Percentiles rank a stretch among this genome's conserved stretches.
These are phyloP conservation scores for Columba livia DNA, from an alignment of 2,113 vertebrate species.

Conservation along the genomic window DNA sequence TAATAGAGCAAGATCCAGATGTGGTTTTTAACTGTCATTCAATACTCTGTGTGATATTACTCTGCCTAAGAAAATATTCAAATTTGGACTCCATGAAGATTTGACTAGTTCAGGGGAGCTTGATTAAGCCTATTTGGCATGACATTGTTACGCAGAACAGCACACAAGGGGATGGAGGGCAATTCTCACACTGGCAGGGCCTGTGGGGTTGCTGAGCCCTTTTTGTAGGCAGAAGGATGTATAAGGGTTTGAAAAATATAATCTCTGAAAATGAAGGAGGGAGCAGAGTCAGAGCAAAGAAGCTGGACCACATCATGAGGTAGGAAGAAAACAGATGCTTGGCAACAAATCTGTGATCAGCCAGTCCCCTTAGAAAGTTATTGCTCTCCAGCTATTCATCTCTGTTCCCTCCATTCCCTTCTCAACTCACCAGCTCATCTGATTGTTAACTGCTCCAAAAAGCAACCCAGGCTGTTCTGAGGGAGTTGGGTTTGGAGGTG, in stretches of 20 bases:
- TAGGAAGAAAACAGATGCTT: slow-evolving; percentile 52
- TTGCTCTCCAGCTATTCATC: slow-evolving; percentile 37
- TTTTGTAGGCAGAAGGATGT: background rate
- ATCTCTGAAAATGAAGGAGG: background rate
- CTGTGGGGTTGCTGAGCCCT: background rate
- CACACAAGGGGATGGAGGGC: background rate
- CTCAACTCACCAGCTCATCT: background rate
- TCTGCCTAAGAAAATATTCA: slow-evolving; percentile 61
- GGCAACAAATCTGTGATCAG: slow-evolving; percentile 36
- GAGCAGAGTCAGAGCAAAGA: slow-evolving; percentile 15
- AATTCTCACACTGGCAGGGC: background rate
- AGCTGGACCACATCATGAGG: slow-evolving; percentile 24
- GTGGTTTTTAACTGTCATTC: slow-evolving; percentile 63
- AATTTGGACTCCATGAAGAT: slow-evolving; percentile 38
- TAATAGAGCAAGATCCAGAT: slow-evolving; percentile 59
- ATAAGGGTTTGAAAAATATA: background rate
- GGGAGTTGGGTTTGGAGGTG: background rate
- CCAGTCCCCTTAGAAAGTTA: slow-evolving; percentile 6
- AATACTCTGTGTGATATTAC: slow-evolving; percentile 44
- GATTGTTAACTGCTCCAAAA: background rate
- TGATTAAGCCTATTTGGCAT: slow-evolving; percentile 37
- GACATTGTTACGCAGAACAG: background rate
- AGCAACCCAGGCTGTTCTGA: background rate
- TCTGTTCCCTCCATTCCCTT: background rate
- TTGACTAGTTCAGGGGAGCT: slow-evolving; percentile 20